phyloP scores from a whole-genome alignment of 1,140 invertebrate genomes.

The Condylostylus longicornis region DNA sequence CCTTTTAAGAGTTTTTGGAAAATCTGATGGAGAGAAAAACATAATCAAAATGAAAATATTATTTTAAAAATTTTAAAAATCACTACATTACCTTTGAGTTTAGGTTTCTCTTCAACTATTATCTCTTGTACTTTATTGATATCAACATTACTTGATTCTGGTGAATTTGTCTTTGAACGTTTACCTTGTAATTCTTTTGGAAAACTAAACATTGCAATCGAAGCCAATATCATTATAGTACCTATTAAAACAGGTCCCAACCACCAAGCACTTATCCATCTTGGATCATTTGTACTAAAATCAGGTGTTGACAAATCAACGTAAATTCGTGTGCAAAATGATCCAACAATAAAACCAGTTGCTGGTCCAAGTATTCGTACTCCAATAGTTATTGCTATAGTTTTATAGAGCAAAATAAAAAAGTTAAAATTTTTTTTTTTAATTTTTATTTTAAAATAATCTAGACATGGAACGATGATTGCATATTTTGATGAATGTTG shows the following conservation, averaged over 20 bases:
- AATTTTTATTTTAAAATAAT: too few species aligned
- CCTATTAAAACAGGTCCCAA: slow-evolving; percentile 68
- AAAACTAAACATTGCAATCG: slow-evolving; percentile 77
- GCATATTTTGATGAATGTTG: too few species aligned
- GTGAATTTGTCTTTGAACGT: not conserved
- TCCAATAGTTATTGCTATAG: slow-evolving; percentile 76
- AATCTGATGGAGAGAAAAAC: slow-evolving; percentile 60
- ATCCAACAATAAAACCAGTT: slow-evolving; percentile 79
- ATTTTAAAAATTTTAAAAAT: slow-evolving; percentile 3
- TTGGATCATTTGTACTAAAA: slow-evolving; percentile 66
- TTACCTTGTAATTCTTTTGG: slow-evolving; percentile 45
- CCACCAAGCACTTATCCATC: slow-evolving; percentile 90
- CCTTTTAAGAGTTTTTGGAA: slow-evolving; percentile 71
- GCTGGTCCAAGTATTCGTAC: slow-evolving; percentile 81
- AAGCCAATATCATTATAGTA: slow-evolving; percentile 58
- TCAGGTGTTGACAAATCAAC: slow-evolving; percentile 63
- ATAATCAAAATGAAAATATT: slow-evolving; percentile 1
- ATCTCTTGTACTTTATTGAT: not conserved
- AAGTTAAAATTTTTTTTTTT: not conserved
- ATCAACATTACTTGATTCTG: not conserved
- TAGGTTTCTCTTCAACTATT: slow-evolving; percentile 17
- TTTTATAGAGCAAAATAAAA: slow-evolving; percentile 4
- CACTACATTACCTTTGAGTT: slow-evolving; percentile 4
- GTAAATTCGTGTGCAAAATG: slow-evolving; percentile 74
- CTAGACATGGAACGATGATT: too few species aligned